Evolutionary conservation across 2,797 vertebrate species (phyloP), one percentile per base, ranked within the genome.

Genomic region (Loriculus beryllinus): DNA sequence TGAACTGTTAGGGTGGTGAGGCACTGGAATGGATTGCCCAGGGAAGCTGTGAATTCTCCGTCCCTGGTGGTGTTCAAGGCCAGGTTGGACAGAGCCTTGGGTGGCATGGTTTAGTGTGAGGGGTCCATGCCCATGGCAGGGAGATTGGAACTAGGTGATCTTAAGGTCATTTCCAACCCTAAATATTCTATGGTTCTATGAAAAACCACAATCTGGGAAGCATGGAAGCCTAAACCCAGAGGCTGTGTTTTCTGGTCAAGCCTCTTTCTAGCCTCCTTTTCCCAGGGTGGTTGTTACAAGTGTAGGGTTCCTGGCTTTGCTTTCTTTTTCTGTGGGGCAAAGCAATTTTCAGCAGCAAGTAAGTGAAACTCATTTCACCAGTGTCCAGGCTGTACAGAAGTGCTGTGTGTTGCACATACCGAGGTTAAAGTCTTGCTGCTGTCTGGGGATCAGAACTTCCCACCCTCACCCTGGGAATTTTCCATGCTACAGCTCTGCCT

Each of bases 381-480:
- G 13, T 1, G 22, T 28, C 21, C 39, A 31, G 49, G 39, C 39
- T 47, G 54, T 7, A 28, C 35, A 4, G 5, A 8, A 43, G 59
- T 7, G 23, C 76, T 14, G 10, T 20, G n/a, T 14, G n/a, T 31
- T n/a, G 2, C 5, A 4, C 42, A 40, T 1, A 1, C 40, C 54
- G 56, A 4, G 10, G 6, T 31, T 33, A 14, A 54, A 68, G 52
- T 28, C 12, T n/a, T 2, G 0, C 56, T 5, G 35, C 28, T 52
- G 19, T n/a, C 39, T 0, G 0, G 35, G 59, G 31, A 26, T 29
- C 26, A 6, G 11, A 11, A 1, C 28, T 22, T 37, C 49, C 56
- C 10, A 1, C 22, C n/a, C 14, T 47, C 40, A n/a, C 52, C 45
- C 10, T 1, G 31, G 12, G 80, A 17, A 21, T 39, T 76, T 40